Evolutionary conservation across 2,113 vertebrate genomes (phyloP), one percentile per base, ranked within the genome.

Genomic region (Triplophysa siluroides): DNA sequence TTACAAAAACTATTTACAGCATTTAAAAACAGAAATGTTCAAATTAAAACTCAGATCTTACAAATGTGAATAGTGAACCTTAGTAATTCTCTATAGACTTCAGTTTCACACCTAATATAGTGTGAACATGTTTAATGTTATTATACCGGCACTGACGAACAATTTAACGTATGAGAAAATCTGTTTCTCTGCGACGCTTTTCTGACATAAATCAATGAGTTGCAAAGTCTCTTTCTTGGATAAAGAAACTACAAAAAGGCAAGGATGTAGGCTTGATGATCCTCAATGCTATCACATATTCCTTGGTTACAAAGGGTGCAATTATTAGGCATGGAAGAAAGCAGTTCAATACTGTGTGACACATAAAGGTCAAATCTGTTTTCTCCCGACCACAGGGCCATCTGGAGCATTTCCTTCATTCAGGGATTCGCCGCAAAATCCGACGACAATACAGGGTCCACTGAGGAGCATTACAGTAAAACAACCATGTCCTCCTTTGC

Each of bases 1-100:
- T 89, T 93, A 93, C 88, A 89, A 93, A 93, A 91, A 89, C 33
- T 83, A 86, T 89, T 78, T 90, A 92, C 91, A 93, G 78, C 84
- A 85, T 88, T 82, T 88, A 89, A 87, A 90, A 92, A 92, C 87
- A 86, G 80, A 86, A 78, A 74, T 69, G 77, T 83, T 76, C 62
- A 60, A 87, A 86, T 33, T 85, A 83, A 85, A 89, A 82, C 76
- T 74, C 79, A 74, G 43, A 83, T 75, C 66, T 87, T 76, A 85
- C 85, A 83, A 80, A 65, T 73, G 70, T 78, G 61, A 86, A 82
- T 62, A 87, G 80, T 26, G 58, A 75, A 75, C 45, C 58, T 63
- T 24, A 62, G 72, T 19, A 85, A 84, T 80, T 81, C 79, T 84
- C 38, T 79, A 87, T 29, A 77, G 79, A 81, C 78, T 41, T 75